Base-by-base conservation (phyloP, 2,113 vertebrate species). In the Psettodes erumei region DNA sequence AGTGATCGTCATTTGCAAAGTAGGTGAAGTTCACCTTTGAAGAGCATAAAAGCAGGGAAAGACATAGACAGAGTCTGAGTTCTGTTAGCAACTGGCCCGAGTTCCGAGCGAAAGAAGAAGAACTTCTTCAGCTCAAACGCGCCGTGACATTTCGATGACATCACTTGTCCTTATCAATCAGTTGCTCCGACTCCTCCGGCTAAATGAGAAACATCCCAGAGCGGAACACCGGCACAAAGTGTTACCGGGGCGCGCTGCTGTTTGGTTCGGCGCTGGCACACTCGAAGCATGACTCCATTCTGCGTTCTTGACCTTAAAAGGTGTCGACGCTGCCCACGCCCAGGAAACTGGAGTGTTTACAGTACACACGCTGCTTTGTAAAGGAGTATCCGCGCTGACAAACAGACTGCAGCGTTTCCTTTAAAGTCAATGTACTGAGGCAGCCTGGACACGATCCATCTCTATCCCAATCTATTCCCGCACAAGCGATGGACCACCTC, bases 331-430 rank as follows among this genome's bases (percentile, higher is more conserved):
- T n/a, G n/a, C 42, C 60, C 71, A 71, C 70, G 74, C 51, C 60
- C 71, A 75, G 55, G 73, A 83, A 82, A 82, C 30, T 23, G 62
- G 30, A 62, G 58, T 71, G 82, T 82, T 88, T 84, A 75, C 58
- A 82, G 72, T 71, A 82, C 72, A 82, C 67, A 82, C 63, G 75
- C 30, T 51, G 47, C 48, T 83, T 74, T 58, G 58, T 59, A 54
- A 76, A 81, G 76, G 55, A 28, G 48, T 58, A 77, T 77, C 75
- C 48, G 16, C 32, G 35, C 48, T 70, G 51, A 42, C 40, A 73
- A 75, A 77, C 10, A 67, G 27, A 60, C 33, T 15, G 56, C 43
- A 64, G 38, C 33, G 28, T 63, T 73, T 61, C 71, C 75, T 84
- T 82, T 85, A 78, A 77, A 85, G 77, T 65, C 73, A 47, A 47